Percentiles rank a stretch among this genome's conserved stretches.
These are phyloP conservation scores for Elephantulus edwardii DNA, from an alignment of 2,113 vertebrate genomes.

Conservation along the genomic window DNA sequence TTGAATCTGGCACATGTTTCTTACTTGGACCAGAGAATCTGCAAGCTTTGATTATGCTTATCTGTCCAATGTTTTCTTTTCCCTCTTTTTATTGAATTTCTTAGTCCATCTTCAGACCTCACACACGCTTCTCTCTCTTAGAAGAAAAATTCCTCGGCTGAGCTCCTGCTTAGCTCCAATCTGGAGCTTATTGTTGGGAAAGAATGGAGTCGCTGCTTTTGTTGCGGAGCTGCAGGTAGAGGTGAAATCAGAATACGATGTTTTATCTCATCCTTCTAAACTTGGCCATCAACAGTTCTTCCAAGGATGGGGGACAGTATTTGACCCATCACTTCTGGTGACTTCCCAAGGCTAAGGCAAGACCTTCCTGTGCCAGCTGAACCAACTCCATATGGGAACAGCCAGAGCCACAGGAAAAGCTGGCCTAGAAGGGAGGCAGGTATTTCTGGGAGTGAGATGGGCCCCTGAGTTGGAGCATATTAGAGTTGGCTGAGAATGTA, in stretches of 20 bases:
- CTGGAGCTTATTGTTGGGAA: neutral
- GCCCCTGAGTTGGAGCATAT: neutral
- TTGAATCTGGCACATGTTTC: neutral
- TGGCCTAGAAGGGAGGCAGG: neutral
- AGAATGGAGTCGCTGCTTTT: too few species aligned
- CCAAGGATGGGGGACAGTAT: neutral
- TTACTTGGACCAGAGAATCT: neutral
- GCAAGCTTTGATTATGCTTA: neutral
- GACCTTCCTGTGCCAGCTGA: neutral
- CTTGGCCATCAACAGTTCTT: neutral
- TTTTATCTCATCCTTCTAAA: neutral
- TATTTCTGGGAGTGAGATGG: neutral
- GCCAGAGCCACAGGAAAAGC: neutral
- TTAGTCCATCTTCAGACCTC: neutral
- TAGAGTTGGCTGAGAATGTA: neutral
- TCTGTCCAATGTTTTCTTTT: neutral
- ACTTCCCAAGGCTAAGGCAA: neutral
- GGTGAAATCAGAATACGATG: neutral
- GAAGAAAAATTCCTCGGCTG: neutral
- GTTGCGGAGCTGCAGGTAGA: neutral
- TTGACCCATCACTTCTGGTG: neutral
- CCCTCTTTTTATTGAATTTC: neutral
- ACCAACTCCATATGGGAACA: neutral
- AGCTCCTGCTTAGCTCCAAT: neutral
- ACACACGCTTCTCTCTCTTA: neutral